Conservation (phyloP, 2,113 vertebrate genomes). For the Cephalophus harveyi region DNA sequence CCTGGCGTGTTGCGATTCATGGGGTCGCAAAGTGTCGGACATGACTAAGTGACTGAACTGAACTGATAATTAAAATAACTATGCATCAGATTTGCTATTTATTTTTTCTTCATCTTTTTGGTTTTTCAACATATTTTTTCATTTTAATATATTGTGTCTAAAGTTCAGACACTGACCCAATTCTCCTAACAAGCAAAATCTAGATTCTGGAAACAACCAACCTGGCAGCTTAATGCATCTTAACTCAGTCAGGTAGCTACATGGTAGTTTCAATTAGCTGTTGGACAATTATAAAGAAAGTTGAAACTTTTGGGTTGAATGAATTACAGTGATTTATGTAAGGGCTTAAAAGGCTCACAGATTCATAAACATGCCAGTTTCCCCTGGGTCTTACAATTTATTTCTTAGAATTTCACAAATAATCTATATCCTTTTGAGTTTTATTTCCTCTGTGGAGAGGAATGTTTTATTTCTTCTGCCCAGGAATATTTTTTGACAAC, state of each 20-base stretch:
- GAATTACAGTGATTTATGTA: neutral
- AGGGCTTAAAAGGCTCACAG: neutral
- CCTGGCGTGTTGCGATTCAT: too few species aligned
- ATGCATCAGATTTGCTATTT: neutral
- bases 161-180: neutral
- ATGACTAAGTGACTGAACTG: too few species aligned
- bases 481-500: neutral
- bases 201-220: neutral
- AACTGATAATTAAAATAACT: neutral
- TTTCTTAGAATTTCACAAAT: neutral
- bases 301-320: neutral
- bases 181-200: neutral
- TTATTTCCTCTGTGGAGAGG: neutral
- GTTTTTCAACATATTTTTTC: neutral
- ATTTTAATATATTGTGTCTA: neutral
- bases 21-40: rapidly evolving
- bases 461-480: neutral
- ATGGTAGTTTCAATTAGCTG: neutral
- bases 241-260: neutral
- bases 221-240: neutral
- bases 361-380: neutral
- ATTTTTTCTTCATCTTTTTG: neutral
- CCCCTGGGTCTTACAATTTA: neutral
- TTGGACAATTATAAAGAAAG: neutral
- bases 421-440: neutral